These are phyloP conservation scores for Zaprionus ghesquierei DNA, from an alignment of 1,140 invertebrate genomes.

Conservation along the genomic window DNA sequence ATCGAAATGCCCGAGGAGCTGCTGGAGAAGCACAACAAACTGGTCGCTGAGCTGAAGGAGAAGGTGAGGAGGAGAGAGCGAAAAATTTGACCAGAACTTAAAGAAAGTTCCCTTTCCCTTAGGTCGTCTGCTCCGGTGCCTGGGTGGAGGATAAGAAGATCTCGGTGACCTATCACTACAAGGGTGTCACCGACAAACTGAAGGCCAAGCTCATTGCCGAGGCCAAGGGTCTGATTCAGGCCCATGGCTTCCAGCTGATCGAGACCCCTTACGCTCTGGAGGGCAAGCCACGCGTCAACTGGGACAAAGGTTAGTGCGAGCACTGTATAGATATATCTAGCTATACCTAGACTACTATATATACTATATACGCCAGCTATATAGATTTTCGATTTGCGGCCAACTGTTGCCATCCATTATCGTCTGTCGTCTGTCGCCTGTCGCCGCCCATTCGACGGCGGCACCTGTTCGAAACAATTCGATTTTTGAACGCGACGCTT, in stretches of 20 bases:
- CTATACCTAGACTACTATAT: not conserved
- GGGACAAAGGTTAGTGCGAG: conserved; percentile 90
- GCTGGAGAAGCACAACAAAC: conserved; percentile 89
- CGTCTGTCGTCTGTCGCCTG: conserved; percentile 4
- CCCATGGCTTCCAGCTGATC: conserved; percentile 90
- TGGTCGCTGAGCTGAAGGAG: conserved; percentile 91
- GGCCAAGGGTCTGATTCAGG: conserved; percentile 89
- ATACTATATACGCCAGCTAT: not conserved
- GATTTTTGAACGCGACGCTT: conserved; percentile 61
- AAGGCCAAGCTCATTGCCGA: conserved; percentile 86
- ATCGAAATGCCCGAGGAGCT: conserved; percentile 95
- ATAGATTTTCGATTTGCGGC: conserved; percentile 8
- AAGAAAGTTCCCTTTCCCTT: not conserved
- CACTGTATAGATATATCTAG: not conserved
- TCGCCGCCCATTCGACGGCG: conserved; percentile 40
- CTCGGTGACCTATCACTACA: conserved; percentile 93
- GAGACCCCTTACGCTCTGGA: conserved; percentile 93
- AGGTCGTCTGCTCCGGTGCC: conserved; percentile 92
- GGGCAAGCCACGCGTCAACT: conserved; percentile 93
- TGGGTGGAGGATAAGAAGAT: conserved; percentile 97
- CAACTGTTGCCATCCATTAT: conserved; percentile 67
- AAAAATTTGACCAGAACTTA: not conserved
- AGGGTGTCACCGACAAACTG: conserved; percentile 89
- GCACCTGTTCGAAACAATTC: conserved; percentile 78
- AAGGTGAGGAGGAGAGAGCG: conserved; percentile 84